Base-by-base conservation (phyloP, 2,113 vertebrate genomes). In the Piprites chloris region DNA sequence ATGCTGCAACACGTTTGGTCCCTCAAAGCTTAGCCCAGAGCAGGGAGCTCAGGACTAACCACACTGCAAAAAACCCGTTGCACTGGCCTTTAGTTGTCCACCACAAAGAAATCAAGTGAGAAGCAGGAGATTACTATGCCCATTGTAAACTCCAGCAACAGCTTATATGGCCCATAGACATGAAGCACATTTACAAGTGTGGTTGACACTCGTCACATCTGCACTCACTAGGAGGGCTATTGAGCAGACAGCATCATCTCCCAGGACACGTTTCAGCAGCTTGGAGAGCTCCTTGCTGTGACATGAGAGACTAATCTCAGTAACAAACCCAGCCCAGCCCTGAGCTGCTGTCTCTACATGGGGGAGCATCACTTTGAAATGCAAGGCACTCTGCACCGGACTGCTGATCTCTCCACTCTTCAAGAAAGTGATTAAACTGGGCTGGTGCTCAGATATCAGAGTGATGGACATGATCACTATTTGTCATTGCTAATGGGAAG, bases 381-480 rank as follows among this genome's bases (percentile, higher is more conserved):
- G 93, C 89, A 87, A 95, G 76, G 84, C 91, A 85, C 62, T 82
- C 19, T 24, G n/a, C n/a, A 0, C 67, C 55, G 94, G 46, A 58
- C 91, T 63, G 93, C 91, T 89, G 61, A 71, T 92, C 89, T 67
- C 91, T 50, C 61, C 42, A 20, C 93, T 95, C 87, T 93, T 78
- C 88, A 84, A 91, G 90, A 87, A 94, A 95, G 87, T 89, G 93
- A 96, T 95, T 97, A 95, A 92, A 77, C 86, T 2, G 7, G 90
- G 94, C 95, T 90, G 76, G 39, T 85, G 86, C 93, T 96, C 91
- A 90, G 79, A 93, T 97, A 93, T 76, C n/a, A 72, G 91, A 75
- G 84, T 95, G 96, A 97, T 95, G 94, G 95, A 95, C 94, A 85
- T 91, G 95, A 96, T 95, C 95, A 33, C 93, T 95, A 41, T 90